These are phyloP conservation scores for Bolinopsis microptera DNA, from an alignment of 37 sponge, comb jelly and placozoan genomes.

Conservation along the genomic window DNA sequence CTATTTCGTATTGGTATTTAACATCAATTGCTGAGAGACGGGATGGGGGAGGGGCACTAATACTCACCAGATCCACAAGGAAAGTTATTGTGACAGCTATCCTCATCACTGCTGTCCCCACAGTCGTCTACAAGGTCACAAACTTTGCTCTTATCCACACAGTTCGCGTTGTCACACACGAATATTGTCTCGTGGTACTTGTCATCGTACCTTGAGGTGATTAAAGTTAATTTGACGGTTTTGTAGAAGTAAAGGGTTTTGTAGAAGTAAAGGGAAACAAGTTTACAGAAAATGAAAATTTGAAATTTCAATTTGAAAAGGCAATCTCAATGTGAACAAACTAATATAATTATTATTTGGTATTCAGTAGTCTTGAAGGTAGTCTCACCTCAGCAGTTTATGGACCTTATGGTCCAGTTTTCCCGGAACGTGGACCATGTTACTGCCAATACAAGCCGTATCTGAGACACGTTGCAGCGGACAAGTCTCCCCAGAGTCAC, in stretches of 20 bases:
- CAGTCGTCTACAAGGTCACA: background rate
- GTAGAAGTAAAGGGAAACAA: too few species aligned
- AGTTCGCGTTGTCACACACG: background rate
- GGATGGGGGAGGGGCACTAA: too few species aligned
- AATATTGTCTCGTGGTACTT: constrained; percentile 23
- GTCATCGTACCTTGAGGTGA: background rate
- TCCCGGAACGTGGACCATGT: background rate
- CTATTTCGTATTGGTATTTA: too few species aligned
- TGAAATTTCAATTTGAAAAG: too few species aligned
- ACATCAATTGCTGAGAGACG: too few species aligned
- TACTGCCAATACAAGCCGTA: constrained; percentile 1
- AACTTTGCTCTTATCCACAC: background rate
- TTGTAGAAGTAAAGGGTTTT: too few species aligned
- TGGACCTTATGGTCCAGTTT: background rate
- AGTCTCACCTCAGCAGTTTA: background rate
- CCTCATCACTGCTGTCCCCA: constrained; percentile 27
- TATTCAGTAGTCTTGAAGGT: too few species aligned
- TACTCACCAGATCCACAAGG: background rate
- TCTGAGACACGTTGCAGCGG: background rate
- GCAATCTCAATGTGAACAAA: too few species aligned
- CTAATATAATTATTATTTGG: too few species aligned
- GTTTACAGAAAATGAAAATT: too few species aligned
- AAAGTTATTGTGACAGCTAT: constrained; percentile 4
- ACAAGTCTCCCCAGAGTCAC: background rate
- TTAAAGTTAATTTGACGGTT: too few species aligned